phyloP scores from a whole-genome alignment of 2,888 invertebrate genomes.

The Gortyna flavago region DNA sequence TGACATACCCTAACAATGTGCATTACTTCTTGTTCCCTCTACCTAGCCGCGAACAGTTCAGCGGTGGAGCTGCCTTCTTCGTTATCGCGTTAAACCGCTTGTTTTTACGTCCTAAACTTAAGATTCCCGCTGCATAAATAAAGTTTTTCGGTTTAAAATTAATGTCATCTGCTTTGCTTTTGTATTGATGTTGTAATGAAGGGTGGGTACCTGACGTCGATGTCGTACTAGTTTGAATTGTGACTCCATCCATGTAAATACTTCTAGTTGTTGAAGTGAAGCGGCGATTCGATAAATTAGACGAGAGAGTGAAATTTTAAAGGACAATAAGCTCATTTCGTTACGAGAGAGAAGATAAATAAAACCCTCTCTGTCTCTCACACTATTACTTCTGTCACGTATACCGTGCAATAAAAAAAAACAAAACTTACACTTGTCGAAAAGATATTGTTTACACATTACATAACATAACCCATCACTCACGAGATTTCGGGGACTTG shows the following conservation, averaged over 20 bases:
- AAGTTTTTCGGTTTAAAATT: slow-evolving; percentile 45
- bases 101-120: slow-evolving; percentile 56
- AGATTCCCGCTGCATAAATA: slow-evolving; percentile 45
- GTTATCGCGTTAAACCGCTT: slow-evolving; percentile 24
- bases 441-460: background rate
- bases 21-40: background rate
- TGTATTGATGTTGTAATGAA: background rate
- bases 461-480: background rate
- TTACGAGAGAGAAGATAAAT: no score
- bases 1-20: background rate
- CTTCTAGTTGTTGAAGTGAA: no score
- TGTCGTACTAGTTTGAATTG: background rate
- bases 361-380: no score
- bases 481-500: background rate
- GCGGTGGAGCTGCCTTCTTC: background rate
- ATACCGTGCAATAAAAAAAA: background rate
- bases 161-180: slow-evolving; percentile 35
- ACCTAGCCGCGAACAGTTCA: background rate
- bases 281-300: no score
- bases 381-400: no score
- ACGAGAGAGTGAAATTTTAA: no score
- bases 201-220: background rate
- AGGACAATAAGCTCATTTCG: no score
- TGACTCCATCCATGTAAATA: background rate
- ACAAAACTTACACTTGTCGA: background rate